phyloP scores from a whole-genome alignment of 2,113 vertebrate genomes.

The Dendrocopos noguchii region DNA sequence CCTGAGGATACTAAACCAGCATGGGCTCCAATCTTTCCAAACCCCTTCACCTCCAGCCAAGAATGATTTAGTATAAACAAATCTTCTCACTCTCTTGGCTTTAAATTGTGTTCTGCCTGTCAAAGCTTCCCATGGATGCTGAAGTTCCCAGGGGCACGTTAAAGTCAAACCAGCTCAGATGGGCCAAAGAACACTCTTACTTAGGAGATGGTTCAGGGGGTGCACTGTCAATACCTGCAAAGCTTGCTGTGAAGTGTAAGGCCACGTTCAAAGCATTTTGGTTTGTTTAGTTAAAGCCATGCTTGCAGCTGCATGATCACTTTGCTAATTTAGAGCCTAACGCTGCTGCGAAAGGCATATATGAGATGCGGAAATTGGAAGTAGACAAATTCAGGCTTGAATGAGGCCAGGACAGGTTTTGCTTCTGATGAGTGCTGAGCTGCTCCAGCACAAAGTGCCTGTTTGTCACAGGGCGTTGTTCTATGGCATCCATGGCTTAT shows the following conservation, averaged over 20 bases:
- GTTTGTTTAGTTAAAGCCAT: neutral
- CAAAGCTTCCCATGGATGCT: neutral
- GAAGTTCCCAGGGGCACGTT: neutral
- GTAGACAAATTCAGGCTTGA: neutral
- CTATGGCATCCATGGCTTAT: neutral
- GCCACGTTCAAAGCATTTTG: neutral
- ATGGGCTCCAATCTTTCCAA: neutral
- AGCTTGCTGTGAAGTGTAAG: neutral
- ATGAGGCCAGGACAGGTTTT: conserved; percentile 3
- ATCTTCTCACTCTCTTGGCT: neutral
- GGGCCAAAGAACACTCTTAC: neutral
- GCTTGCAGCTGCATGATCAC: neutral
- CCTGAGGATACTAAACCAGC: fast-evolving
- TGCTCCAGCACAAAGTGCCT: neutral
- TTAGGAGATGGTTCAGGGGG: neutral
- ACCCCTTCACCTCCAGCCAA: neutral
- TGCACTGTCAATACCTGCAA: neutral
- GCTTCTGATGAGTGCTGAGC: neutral
- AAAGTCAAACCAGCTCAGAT: neutral
- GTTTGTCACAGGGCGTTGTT: neutral
- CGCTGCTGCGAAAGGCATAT: neutral
- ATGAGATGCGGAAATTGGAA: neutral
- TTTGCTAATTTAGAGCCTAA: neutral
- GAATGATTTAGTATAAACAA: neutral
- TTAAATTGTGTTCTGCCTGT: neutral